phyloP scores from a whole-genome alignment of 2,797 vertebrate genomes.

The Tenualosa thibaudeaui region DNA sequence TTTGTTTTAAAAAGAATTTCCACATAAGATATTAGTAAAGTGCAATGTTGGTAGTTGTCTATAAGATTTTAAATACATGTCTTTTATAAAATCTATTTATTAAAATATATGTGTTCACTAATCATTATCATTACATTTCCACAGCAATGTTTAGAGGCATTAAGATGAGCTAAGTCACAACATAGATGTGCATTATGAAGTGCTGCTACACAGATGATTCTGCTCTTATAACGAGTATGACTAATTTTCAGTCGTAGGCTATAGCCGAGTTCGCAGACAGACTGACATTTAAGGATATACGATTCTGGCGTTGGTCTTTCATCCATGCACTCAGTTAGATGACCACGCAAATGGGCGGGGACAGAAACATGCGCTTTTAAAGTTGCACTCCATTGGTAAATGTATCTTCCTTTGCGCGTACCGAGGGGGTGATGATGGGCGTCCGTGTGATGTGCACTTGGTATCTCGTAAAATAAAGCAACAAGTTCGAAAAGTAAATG shows the following conservation, averaged over 20 bases:
- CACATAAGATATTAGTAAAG: not conserved
- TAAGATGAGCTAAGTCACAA: not conserved
- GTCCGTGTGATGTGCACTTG: conserved; percentile 21
- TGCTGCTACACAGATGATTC: not conserved
- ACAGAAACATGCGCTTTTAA: conserved; percentile 19
- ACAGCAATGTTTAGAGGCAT: not conserved
- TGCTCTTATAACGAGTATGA: not conserved
- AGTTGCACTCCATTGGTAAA: conserved; percentile 14
- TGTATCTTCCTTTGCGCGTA: conserved; percentile 16
- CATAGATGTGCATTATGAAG: not conserved
- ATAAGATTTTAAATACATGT: not conserved
- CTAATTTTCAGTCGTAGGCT: not conserved
- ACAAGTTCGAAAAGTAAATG: conserved; percentile 6
- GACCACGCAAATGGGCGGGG: conserved; percentile 14
- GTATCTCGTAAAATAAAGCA: conserved; percentile 9
- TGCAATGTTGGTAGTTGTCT: not conserved
- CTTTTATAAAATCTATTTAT: not conserved
- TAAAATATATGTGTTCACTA: conserved; percentile 9
- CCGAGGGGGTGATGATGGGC: conserved; percentile 15
- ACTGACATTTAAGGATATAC: not conserved
- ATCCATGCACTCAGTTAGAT: not conserved
- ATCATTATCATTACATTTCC: not conserved
- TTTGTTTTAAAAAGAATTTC: too few relatives aligned
- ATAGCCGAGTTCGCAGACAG: not conserved
- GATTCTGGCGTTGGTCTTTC: not conserved